Base-by-base conservation (phyloP, 2,888 invertebrate genomes). In the Eugnorisma glareosa region DNA sequence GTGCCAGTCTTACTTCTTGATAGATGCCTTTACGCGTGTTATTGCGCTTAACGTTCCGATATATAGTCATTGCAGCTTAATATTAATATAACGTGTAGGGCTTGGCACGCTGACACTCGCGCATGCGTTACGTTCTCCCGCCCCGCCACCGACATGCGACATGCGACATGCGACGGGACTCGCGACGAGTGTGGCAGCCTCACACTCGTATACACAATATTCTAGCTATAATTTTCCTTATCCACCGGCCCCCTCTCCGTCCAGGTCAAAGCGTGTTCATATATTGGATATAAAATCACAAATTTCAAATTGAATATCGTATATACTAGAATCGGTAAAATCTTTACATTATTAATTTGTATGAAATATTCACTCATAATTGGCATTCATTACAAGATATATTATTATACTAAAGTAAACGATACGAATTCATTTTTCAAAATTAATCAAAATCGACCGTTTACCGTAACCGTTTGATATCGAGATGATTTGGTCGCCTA, bases 231-330 rank as follows among this genome's bases (percentile, higher is more conserved):
- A 78, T 87, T 92, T 93, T 89, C 86, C 84, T 92, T 90, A 89
- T 88, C 92, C 91, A 93, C 92, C 93, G 91, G 93, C 93, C 94
- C 83, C 95, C 94, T 94, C 93, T 96, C 96, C 96, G 96, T 96
- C 96, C 96, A 96, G 93, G 89, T 93, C 88, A 86, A 94, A 93
- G 92, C 93, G 96, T 96, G 96, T 96, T 96, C 96, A 95, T 94
- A 93, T 93, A 91, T 87, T 90, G 90, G 83, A 91, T 90, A 91
- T 90, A 91, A 90, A 90, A 90, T 90, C 88, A 90, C 89, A 90
- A 89, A 91, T 88, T 87, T 89, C 89, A 90, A 91, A 90, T 89
- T 88, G 82, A 90, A 89, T 88, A 89, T 91, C 90, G 88, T 91
- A 90, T 91, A 68, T 91, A 89, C 90, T 92, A 92, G 89, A 91